Base-by-base conservation (phyloP, 2,888 invertebrate species). In the Spodoptera littoralis region DNA sequence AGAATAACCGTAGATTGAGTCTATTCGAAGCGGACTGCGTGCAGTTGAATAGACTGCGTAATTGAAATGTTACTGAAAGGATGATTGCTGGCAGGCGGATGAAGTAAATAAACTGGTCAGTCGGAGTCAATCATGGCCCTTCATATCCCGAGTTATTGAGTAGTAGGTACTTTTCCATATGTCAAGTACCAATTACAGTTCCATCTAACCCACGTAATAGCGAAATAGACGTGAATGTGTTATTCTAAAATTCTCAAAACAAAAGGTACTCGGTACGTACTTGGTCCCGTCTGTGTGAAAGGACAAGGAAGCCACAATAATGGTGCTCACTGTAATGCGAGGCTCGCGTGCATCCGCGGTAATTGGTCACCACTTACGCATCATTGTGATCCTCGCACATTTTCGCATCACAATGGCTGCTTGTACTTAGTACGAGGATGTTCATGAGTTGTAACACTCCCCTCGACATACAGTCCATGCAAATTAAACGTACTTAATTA, bases 331-430 rank as follows among this genome's bases (percentile, higher is more conserved):
- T 18, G 24, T 60, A 56, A 60, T 61, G 52, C 30, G 43, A 48
- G 6, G 24, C 42, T 70, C 42, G 70, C 56, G 62, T 74, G 74
- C 56, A 69, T 53, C 50, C 11, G 43, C 49, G 36, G 53, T 69
- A 61, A 74, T 57, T 70, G 49, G 46, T 30, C 43, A 24, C 68
- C 67, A 58, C 53, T 67, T 69, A 42, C 18, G 18, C 70, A 51
- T 47, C 30, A 70, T 53, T 56, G 62, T 53, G 18, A 56, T 58
- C 51, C 48, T 62, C 57, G 50, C 47, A 55, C 42, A 58, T 62
- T 48, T 27, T 51, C 27, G 43, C 46, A 44, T 46, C 18, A 67
- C 55, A 50, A 54, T 36, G 27, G 9, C 43, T 13, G 11, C 13
- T 44, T 13, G 13, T 11, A 41, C 18, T 51, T 47, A 41, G 22